Evolutionary conservation across 2,888 invertebrate species (phyloP).

Genomic region (Cremastinae sp.): DNA sequence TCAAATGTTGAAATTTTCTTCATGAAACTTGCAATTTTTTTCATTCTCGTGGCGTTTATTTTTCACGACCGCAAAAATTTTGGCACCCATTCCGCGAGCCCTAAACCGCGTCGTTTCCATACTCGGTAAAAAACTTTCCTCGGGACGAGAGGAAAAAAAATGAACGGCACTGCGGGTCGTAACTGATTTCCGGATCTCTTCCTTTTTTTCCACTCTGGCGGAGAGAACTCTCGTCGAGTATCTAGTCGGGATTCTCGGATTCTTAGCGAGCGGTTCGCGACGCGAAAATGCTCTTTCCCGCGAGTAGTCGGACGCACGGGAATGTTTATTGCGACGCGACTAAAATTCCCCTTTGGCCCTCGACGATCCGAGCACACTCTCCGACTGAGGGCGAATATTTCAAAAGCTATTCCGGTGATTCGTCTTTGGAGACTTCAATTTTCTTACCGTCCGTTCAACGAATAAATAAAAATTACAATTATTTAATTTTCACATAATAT

Average conservation of each 20-base stretch:
- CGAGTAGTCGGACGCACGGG: constrained; percentile 10
- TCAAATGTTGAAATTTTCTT: too few relatives aligned
- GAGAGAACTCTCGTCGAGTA: background rate
- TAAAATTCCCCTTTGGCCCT: constrained; percentile 45
- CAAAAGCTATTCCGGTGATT: constrained; percentile 7
- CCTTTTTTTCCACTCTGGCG: constrained; percentile 32
- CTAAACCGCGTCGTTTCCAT: constrained; percentile 9
- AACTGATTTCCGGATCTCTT: constrained; percentile 49
- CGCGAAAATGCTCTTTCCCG: constrained; percentile 29
- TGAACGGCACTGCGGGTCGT: constrained; percentile 23
- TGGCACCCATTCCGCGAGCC: constrained; percentile 41
- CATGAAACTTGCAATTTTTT: background rate
- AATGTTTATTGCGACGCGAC: constrained; percentile 58
- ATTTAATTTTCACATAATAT: too few relatives aligned
- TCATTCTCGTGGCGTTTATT: background rate
- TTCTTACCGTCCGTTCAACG: background rate
- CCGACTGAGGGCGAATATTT: constrained; percentile 25
- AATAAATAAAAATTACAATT: too few relatives aligned
- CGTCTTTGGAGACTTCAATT: constrained; percentile 5
- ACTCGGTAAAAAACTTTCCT: constrained; percentile 28
- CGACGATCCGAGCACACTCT: constrained; percentile 6
- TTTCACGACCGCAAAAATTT: constrained; percentile 11
- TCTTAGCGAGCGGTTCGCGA: constrained; percentile 30
- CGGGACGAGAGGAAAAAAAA: constrained; percentile 18
- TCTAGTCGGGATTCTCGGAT: constrained; percentile 1